These are phyloP conservation scores for Hyperoplus lanceolatus DNA, from an alignment of 2,797 vertebrate species.

Conservation along the genomic window DNA sequence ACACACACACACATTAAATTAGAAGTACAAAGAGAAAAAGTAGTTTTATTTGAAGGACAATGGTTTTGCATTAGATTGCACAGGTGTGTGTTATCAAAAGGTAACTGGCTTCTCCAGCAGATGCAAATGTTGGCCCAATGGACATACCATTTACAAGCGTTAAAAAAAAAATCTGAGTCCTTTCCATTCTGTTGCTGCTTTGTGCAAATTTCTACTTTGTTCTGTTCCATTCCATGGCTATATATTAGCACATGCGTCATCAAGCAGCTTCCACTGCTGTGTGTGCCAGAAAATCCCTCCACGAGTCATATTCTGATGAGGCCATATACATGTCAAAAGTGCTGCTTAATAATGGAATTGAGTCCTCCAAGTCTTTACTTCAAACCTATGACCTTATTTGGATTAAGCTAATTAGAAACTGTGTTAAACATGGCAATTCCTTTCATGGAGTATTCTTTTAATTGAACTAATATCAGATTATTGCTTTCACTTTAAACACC, in stretches of 20 bases:
- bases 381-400: slow-evolving; percentile 24
- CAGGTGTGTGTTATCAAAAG: too few species aligned
- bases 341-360: slow-evolving; percentile 25
- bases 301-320: slow-evolving; percentile 40
- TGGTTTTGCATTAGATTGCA: too few species aligned
- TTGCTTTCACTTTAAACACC: slow-evolving; percentile 31
- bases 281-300: slow-evolving; percentile 32
- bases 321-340: slow-evolving; percentile 23
- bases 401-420: slow-evolving; percentile 31
- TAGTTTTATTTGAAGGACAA: too few species aligned
- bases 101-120: slow-evolving; percentile 2
- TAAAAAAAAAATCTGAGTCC: not conserved
- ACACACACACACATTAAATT: too few species aligned
- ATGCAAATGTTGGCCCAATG: not conserved
- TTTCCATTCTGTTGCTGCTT: slow-evolving; percentile 7
- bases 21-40: too few species aligned
- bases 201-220: slow-evolving; percentile 26
- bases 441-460: slow-evolving; percentile 9
- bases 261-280: slow-evolving; percentile 22
- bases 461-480: slow-evolving; percentile 35
- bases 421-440: slow-evolving; percentile 1
- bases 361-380: slow-evolving; percentile 15
- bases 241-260: slow-evolving; percentile 28
- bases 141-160: too few species aligned
- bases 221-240: slow-evolving; percentile 6